Percentiles rank a stretch among this genome's conserved stretches.
Evolutionary conservation across 2,797 vertebrate species (phyloP).

Genomic region (Carapus acus): DNA sequence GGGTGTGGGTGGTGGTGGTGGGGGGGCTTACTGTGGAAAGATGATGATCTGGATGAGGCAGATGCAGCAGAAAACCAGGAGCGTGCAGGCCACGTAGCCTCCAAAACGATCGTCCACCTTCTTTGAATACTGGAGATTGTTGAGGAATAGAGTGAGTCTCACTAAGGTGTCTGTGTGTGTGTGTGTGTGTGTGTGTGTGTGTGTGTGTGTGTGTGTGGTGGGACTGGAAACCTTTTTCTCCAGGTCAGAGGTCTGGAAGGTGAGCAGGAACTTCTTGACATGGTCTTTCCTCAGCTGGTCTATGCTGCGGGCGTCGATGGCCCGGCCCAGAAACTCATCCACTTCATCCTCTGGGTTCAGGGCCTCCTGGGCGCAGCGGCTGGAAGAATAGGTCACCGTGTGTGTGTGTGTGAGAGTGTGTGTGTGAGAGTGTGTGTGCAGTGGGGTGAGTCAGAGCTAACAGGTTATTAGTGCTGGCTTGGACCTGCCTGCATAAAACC

Average conservation of each 20-base stretch:
- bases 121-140: conserved; percentile 81
- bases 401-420: conserved; percentile 9
- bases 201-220: no score
- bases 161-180: no score
- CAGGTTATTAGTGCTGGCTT: conserved; percentile 40
- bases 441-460: conserved; percentile 46
- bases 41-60: conserved; percentile 84
- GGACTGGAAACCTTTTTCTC: conserved; percentile 82
- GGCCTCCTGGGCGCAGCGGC: conserved; percentile 86
- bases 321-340: conserved; percentile 90
- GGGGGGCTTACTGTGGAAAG: conserved; percentile 87
- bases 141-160: conserved; percentile 3
- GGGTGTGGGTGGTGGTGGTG: conserved; percentile 13
- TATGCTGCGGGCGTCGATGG: conserved; percentile 94
- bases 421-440: conserved; percentile 14
- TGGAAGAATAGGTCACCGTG: conserved; percentile 55
- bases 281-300: conserved; percentile 95
- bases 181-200: no score
- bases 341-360: conserved; percentile 93
- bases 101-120: conserved; percentile 91
- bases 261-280: conserved; percentile 92
- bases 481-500: conserved; percentile 45
- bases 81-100: conserved; percentile 85
- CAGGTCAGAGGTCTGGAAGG: conserved; percentile 84
- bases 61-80: conserved; percentile 89